A percentile compares a stretch with the other conserved stretches of the same genome.
Conservation (phyloP, 2,113 vertebrate genomes). For the Fulica atra region DNA sequence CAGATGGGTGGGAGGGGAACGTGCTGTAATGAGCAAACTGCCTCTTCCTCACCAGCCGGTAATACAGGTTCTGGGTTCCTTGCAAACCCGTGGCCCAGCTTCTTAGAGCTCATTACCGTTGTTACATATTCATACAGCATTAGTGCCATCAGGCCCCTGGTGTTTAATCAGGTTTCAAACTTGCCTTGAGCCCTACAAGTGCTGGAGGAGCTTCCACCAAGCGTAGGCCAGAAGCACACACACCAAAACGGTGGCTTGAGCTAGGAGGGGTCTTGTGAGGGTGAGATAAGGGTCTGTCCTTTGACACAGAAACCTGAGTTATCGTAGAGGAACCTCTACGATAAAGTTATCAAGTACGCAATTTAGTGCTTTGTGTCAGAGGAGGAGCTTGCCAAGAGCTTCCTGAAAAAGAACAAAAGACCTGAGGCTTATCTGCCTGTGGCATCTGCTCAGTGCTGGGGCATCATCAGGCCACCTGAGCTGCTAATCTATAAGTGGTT, state of each 20-base stretch:
- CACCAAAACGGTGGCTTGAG: background rate
- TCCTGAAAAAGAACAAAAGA: conserved; percentile 51
- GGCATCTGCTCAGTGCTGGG: background rate
- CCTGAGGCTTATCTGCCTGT: background rate
- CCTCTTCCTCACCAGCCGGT: conserved; percentile 40
- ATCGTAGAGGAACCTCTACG: background rate
- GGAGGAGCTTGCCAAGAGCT: background rate
- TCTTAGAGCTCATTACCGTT: background rate
- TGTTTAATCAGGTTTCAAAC: background rate
- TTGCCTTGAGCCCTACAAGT: background rate
- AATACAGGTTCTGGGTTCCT: conserved; percentile 47
- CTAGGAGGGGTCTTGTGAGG: background rate
- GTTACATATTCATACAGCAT: conserved; percentile 57
- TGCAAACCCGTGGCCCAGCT: background rate
- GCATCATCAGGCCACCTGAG: background rate
- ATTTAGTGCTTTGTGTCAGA: background rate
- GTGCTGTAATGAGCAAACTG: background rate
- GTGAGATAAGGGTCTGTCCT: background rate
- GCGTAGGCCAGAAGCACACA: accelerated
- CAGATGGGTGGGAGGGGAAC: background rate
- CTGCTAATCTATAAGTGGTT: background rate
- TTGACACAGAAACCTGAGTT: background rate
- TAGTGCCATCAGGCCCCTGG: background rate
- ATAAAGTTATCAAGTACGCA: conserved; percentile 3
- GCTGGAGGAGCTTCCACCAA: background rate